Base-by-base conservation (phyloP, 2,113 vertebrate species). In the Petaurus breviceps region DNA sequence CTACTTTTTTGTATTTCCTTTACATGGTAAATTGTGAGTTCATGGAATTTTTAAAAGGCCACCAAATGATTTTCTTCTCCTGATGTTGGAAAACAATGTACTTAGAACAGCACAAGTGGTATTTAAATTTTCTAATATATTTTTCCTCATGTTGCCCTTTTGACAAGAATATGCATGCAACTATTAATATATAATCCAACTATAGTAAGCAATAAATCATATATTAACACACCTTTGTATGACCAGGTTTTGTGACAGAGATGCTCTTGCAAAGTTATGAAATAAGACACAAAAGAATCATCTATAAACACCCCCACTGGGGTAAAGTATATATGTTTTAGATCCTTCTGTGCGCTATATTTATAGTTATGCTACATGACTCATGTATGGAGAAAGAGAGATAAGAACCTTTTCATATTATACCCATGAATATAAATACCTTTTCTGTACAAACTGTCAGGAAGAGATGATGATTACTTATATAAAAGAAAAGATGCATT, bases 401-500 rank as follows among this genome's bases (percentile, higher is more conserved):
- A 98, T 96, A 97, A 92, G 51, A 97, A 49, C 51, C 0, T 97
- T 96, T 94, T 95, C n/a, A 91, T 90, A 94, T 91, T 31, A 47
- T 68, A 93, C 90, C 77, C 96, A 92, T 49, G 14, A 94, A 96
- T 95, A 96, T 46, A 95, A 97, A 95, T 51, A 92, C 25, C 53
- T 94, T 53, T 96, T 96, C 91, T 94, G 6, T 61, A 94, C 57
- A 43, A 92, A 93, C 90, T 95, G 50, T 93, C 89, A 95, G 94
- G 90, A 92, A 95, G 61, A 96, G 49, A 90, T 95, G 84, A 90
- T 95, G 61, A 84, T 96, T 97, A 97, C 0, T 46, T 98, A 97
- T 9, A 0, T 96, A 97, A 97, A 95, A 97, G 91, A 97, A 97
- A 94, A 95, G 93, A 94, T 94, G 92, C 49, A 51, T 96, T 96